These are phyloP conservation scores for Nothocercus nigrocapillus DNA, from an alignment of 2,113 vertebrate species.

Conservation along the genomic window DNA sequence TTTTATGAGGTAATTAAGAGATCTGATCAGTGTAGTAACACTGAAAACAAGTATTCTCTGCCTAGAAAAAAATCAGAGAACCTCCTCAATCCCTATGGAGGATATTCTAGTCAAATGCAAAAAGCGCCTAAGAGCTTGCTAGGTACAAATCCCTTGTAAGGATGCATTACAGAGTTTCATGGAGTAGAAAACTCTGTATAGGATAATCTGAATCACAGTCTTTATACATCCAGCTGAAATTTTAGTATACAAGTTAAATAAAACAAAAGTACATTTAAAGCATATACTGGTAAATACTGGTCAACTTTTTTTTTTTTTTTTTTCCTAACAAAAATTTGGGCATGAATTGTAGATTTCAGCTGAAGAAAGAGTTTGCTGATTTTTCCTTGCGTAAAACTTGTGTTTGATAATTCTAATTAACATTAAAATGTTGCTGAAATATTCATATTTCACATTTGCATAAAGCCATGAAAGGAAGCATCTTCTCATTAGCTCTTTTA, in stretches of 20 bases:
- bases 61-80: not conserved
- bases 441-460: not conserved
- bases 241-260: not conserved
- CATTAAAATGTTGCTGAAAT: not conserved
- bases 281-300: not conserved
- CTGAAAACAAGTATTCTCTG: not conserved
- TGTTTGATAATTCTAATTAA: not conserved
- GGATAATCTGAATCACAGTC: not conserved
- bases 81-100: not conserved
- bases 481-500: not conserved
- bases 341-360: not conserved
- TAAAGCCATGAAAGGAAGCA: not conserved
- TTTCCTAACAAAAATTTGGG: not conserved
- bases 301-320: not conserved
- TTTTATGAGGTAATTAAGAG: not conserved
- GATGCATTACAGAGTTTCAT: not conserved
- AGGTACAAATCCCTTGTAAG: not conserved
- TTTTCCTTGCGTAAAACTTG: not conserved
- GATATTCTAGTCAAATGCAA: not conserved
- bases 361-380: not conserved
- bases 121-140: not conserved
- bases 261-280: not conserved
- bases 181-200: not conserved
- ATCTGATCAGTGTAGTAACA: not conserved
- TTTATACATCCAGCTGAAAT: not conserved